Conservation (phyloP, 2,888 invertebrate genomes). For the Xiphydria camelus region DNA sequence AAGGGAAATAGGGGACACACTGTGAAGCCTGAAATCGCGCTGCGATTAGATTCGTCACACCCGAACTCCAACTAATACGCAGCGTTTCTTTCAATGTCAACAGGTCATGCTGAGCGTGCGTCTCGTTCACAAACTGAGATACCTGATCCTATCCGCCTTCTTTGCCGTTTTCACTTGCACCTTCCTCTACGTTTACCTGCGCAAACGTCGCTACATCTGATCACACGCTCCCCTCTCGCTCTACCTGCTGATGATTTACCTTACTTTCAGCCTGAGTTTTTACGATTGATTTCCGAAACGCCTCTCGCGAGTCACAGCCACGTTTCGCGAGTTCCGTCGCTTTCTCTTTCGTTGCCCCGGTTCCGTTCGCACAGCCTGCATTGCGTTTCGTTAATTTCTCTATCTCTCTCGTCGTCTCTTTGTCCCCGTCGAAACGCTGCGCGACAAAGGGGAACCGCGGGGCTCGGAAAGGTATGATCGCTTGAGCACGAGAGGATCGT, state of each 20-base stretch:
- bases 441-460: constrained; percentile 31
- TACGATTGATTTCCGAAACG: constrained; percentile 15
- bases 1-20: too few species aligned
- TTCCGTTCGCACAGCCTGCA: constrained; percentile 1
- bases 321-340: constrained; percentile 3
- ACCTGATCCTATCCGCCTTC: constrained; percentile 42
- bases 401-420: constrained; percentile 17
- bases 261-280: constrained; percentile 31
- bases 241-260: constrained; percentile 29
- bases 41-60: too few species aligned
- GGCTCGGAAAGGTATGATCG: constrained; percentile 36
- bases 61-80: constrained; percentile 33
- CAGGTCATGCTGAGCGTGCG: constrained; percentile 53
- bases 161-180: constrained; percentile 37
- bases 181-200: constrained; percentile 36
- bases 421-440: constrained; percentile 32
- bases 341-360: neutral
- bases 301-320: constrained; percentile 6
- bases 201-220: constrained; percentile 49
- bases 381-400: constrained; percentile 8
- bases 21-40: too few species aligned
- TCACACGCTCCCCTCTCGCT: constrained; percentile 35
- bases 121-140: constrained; percentile 48
- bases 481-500: constrained; percentile 20
- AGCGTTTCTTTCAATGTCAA: constrained; percentile 42